phyloP scores from a whole-genome alignment of 2,113 vertebrate species.

The Cyanocitta stelleri region DNA sequence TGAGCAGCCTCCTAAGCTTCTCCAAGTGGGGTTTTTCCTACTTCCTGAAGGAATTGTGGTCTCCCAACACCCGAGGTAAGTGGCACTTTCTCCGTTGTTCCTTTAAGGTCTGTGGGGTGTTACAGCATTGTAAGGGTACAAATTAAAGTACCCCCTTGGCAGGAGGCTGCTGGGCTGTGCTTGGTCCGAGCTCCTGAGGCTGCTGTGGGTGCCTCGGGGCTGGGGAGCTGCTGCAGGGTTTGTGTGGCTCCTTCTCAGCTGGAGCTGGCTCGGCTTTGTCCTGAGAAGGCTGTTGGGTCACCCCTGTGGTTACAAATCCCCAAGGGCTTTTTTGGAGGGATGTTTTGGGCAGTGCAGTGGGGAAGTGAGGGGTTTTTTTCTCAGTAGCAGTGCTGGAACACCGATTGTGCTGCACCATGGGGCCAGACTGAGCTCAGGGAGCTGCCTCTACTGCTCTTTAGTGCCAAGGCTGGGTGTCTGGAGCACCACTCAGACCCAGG shows the following conservation, averaged over 20 bases:
- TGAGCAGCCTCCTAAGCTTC: rapidly evolving
- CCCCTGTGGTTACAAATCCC: rapidly evolving
- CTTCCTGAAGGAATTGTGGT: rapidly evolving
- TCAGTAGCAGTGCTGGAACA: background rate
- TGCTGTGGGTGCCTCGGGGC: rapidly evolving
- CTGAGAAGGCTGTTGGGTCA: background rate
- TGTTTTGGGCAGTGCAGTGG: background rate
- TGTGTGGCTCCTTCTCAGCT: background rate
- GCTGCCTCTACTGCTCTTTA: rapidly evolving
- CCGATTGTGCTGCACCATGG: rapidly evolving
- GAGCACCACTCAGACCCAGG: rapidly evolving
- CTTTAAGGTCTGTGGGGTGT: rapidly evolving
- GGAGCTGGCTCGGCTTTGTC: background rate
- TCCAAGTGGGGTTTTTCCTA: rapidly evolving
- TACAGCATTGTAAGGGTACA: rapidly evolving
- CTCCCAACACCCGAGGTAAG: rapidly evolving
- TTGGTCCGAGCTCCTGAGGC: rapidly evolving
- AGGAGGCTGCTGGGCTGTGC: background rate
- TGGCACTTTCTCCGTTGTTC: rapidly evolving
- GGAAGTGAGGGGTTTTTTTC: background rate
- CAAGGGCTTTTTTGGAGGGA: rapidly evolving
- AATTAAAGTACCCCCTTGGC: rapidly evolving
- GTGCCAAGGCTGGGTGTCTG: rapidly evolving
- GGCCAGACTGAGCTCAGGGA: background rate
- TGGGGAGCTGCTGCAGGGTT: background rate